Base-by-base conservation (phyloP, 2,888 invertebrate genomes). In the Spodoptera picta region DNA sequence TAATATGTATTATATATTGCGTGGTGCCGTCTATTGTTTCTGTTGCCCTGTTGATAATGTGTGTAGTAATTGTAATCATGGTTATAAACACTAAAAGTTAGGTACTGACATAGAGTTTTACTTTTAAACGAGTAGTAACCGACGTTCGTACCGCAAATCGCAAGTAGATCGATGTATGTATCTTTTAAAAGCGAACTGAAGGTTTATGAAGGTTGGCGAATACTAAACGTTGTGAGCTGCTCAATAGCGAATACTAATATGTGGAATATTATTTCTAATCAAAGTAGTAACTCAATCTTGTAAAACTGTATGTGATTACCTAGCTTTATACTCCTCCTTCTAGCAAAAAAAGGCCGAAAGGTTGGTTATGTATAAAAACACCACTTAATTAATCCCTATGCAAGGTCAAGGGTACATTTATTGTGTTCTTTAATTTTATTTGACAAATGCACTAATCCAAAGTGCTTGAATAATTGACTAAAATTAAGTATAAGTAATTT, bases 391-490 rank as follows among this genome's bases (percentile, higher is more conserved):
- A 19, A 56, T 11, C 9, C 41, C 24, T 12, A 23, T 42, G 36
- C 36, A 36, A 46, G 31, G 24, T 49, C 11, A 41, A 11, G 3
- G 31, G 24, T n/a, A 43, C 45, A 11, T 9, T 61, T 51, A 2
- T 36, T 51, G 49, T 65, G 48, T 70, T 62, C 53, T 46, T 60
- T 54, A 57, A 63, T 6, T 58, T 50, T 44, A 60, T 1, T 36
- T 67, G 60, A 60, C 61, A 58, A 67, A 75, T 36, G 62, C 14
- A 63, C 11, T 75, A 69, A 77, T 73, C 62, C 77, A 83, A 86
- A 86, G 83, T 82, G 77, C 79, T 84, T 83, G 79, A 65, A 69
- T 59, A 68, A 50, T 47, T 56, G 46, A 71, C 54, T 65, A 61
- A 77, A 77, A 54, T 60, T 60, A 58, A 44, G 31, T 49, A 6